Percentiles rank a stretch among this genome's conserved stretches.
phyloP scores from a whole-genome alignment of 2,113 vertebrate genomes.

The Pelobates fuscus region DNA sequence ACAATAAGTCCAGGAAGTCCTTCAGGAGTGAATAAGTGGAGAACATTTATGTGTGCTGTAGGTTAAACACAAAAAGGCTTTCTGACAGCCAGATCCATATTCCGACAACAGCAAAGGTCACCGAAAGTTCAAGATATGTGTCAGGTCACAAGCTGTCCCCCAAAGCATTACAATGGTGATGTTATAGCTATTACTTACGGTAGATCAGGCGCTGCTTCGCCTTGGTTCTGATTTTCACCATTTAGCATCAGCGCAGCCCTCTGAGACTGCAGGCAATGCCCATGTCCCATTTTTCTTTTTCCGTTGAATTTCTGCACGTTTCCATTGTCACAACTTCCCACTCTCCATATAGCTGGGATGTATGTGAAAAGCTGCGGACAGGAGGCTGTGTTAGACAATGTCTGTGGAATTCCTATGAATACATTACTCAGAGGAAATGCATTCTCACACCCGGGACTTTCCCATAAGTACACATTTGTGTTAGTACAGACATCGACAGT shows the following conservation, averaged over 20 bases:
- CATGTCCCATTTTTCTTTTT: slow-evolving; percentile 59
- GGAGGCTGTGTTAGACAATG: background rate
- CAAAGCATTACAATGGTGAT: slow-evolving; percentile 64
- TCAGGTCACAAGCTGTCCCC: slow-evolving; percentile 64
- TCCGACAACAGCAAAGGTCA: slow-evolving; percentile 64
- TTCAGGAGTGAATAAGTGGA: slow-evolving; percentile 43
- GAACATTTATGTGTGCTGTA: slow-evolving; percentile 49
- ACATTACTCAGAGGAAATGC: too few relatives aligned
- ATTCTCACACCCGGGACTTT: too few relatives aligned
- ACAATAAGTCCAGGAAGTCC: background rate
- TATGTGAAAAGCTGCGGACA: slow-evolving; percentile 84
- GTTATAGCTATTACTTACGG: slow-evolving; percentile 76
- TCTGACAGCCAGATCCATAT: slow-evolving; percentile 60
- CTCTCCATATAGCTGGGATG: slow-evolving; percentile 73
- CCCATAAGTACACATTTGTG: too few relatives aligned
- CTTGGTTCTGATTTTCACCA: slow-evolving; percentile 69
- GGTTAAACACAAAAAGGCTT: slow-evolving; percentile 56
- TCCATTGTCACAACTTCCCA: slow-evolving; percentile 58
- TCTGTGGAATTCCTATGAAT: too few relatives aligned
- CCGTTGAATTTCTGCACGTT: slow-evolving; percentile 51
- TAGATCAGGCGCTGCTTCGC: slow-evolving; percentile 65
- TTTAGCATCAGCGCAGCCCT: slow-evolving; percentile 70
- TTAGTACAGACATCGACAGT: too few relatives aligned
- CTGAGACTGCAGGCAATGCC: slow-evolving; percentile 64
- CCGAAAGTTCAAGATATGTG: slow-evolving; percentile 65